Percentiles rank a stretch among this genome's conserved stretches.
Conservation (phyloP, 2,113 vertebrate species). For the Calyptomena viridis region DNA sequence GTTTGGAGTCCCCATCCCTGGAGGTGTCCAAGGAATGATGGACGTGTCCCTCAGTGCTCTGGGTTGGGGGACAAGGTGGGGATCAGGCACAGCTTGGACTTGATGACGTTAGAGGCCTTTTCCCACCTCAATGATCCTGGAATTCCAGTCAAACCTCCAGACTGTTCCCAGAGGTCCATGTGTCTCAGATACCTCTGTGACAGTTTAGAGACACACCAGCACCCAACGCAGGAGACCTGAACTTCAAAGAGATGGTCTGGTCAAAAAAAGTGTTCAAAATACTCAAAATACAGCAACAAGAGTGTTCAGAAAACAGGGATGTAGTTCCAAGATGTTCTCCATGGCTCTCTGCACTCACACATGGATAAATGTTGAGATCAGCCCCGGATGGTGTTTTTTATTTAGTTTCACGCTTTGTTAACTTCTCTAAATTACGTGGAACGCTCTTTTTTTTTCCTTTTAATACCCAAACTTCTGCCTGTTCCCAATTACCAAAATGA, state of each 20-base stretch:
- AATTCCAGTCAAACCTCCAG: neutral
- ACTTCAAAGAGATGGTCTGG: neutral
- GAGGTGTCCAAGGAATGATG: neutral
- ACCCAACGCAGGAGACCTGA: neutral
- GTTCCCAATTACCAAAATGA: neutral
- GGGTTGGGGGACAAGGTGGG: neutral
- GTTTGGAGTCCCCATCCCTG: neutral
- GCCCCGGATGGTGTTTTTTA: constrained; percentile 30
- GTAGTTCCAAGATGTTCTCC: neutral
- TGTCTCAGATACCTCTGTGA: accelerated
- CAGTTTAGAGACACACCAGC: accelerated
- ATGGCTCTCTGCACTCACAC: neutral
- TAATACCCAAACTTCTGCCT: neutral
- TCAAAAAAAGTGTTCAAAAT: neutral
- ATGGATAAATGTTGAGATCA: constrained; percentile 13
- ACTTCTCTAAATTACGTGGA: constrained; percentile 13
- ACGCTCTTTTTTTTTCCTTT: neutral
- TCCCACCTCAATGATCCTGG: neutral
- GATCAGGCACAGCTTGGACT: accelerated
- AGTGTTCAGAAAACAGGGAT: neutral
- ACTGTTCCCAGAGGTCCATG: accelerated
- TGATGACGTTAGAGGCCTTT: accelerated
- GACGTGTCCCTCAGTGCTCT: neutral
- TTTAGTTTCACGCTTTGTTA: constrained; percentile 28
- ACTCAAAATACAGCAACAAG: neutral